These are phyloP conservation scores for Sinosuthora webbiana DNA, from an alignment of 2,113 vertebrate species.

Conservation along the genomic window DNA sequence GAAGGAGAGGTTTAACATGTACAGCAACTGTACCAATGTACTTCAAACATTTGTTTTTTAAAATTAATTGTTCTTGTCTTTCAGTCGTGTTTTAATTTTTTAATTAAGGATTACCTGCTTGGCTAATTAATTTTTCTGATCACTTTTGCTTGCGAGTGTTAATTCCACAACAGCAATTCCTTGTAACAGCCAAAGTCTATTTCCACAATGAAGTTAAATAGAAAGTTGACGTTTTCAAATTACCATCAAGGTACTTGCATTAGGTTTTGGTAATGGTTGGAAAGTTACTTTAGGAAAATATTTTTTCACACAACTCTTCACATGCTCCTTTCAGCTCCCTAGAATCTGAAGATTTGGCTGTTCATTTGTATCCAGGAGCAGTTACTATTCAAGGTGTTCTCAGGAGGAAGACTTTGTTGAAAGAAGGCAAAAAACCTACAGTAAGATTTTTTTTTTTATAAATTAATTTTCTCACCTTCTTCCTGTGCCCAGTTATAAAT, in stretches of 20 bases:
- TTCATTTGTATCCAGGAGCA: constrained; percentile 94
- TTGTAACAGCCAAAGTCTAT: constrained; percentile 28
- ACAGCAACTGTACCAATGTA: constrained; percentile 5
- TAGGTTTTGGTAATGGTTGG: constrained; percentile 28
- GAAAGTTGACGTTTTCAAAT: constrained; percentile 27
- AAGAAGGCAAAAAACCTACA: constrained; percentile 98
- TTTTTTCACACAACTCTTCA: constrained; percentile 19
- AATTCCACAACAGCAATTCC: constrained; percentile 41
- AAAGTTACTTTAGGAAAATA: not conserved
- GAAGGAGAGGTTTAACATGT: constrained; percentile 34
- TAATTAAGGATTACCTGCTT: constrained; percentile 47
- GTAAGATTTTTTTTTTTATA: constrained; percentile 73
- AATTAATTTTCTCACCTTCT: not conserved
- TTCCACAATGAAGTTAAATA: constrained; percentile 42
- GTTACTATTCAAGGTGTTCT: constrained; percentile 96
- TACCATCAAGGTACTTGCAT: constrained; percentile 6
- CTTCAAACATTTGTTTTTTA: not conserved
- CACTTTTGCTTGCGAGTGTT: constrained; percentile 46
- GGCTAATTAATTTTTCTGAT: constrained; percentile 56
- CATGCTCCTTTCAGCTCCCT: constrained; percentile 83
- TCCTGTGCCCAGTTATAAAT: not conserved
- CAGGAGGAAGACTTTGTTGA: constrained; percentile 93
- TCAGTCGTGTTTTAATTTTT: constrained; percentile 22
- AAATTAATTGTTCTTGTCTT: constrained; percentile 42
- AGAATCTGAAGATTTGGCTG: constrained; percentile 94